Evolutionary conservation across 2,797 vertebrate genomes (phyloP).

Genomic region (Dallia pectoralis): DNA sequence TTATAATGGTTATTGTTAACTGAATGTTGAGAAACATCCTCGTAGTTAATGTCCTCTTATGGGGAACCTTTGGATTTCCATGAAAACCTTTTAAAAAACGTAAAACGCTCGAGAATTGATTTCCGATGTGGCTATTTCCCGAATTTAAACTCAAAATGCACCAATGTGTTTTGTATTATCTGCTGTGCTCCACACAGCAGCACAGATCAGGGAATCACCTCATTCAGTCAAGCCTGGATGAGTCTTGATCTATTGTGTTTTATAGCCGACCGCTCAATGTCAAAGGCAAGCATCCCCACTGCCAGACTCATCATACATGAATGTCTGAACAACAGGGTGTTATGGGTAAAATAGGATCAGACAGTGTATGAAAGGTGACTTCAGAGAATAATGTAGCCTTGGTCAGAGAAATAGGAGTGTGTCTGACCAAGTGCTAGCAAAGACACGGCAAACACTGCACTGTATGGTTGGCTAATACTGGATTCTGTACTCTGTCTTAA

Average conservation of each 20-base stretch:
- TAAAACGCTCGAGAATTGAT: conserved; percentile 26
- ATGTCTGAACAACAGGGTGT: conserved; percentile 42
- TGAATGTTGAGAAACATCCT: conserved; percentile 2
- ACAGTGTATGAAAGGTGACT: conserved; percentile 55
- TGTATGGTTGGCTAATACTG: not conserved
- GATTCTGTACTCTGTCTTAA: not conserved
- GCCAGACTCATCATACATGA: conserved; percentile 54
- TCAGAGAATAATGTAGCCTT: conserved; percentile 10
- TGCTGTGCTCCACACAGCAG: conserved; percentile 34
- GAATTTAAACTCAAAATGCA: conserved; percentile 32
- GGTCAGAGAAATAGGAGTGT: conserved; percentile 9
- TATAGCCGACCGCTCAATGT: conserved; percentile 48
- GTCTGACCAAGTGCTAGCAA: conserved; percentile 14
- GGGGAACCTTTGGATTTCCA: conserved; percentile 17
- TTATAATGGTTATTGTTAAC: conserved; percentile 16
- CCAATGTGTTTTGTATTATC: conserved; percentile 36
- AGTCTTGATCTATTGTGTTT: conserved; percentile 48
- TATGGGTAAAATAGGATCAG: conserved; percentile 37
- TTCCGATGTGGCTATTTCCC: conserved; percentile 22
- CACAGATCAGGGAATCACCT: conserved; percentile 35
- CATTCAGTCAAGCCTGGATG: conserved; percentile 38
- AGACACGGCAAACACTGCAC: not conserved
- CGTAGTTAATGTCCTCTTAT: no score
- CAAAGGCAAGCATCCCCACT: conserved; percentile 52
- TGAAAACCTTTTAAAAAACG: not conserved